Evolutionary conservation across 2,113 vertebrate genomes (phyloP).

Genomic region (Brachypodius melanocephalos): DNA sequence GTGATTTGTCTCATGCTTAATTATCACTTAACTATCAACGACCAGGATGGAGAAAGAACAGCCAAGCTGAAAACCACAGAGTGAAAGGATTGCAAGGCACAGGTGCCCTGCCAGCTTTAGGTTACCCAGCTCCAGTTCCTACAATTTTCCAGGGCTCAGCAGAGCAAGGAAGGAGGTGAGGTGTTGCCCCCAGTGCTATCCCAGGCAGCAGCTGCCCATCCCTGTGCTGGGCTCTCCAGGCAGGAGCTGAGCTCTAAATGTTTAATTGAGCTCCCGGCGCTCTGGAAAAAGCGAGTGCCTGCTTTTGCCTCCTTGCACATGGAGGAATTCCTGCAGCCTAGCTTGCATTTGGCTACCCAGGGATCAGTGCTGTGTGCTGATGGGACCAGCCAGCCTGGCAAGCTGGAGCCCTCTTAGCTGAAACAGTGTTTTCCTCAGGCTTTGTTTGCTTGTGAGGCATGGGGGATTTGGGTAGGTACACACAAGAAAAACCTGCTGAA

Average conservation of each 20-base stretch:
- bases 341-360: neutral
- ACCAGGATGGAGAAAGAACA: neutral
- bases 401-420: neutral
- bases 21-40: constrained; percentile 16
- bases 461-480: neutral
- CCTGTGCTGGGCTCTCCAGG: neutral
- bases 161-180: neutral
- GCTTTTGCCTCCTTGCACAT: fast-evolving
- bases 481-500: neutral
- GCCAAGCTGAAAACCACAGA: neutral
- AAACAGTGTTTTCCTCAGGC: neutral
- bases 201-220: neutral
- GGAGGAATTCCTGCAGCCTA: neutral
- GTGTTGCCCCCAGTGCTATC: neutral
- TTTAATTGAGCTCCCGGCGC: fast-evolving
- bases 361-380: neutral
- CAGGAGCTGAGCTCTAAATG: neutral
- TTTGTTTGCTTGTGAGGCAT: neutral
- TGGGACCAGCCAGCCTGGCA: neutral
- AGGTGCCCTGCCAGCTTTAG: neutral
- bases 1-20: constrained; percentile 26
- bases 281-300: fast-evolving
- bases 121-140: neutral
- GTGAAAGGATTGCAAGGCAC: neutral
- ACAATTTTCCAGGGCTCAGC: neutral